phyloP scores from a whole-genome alignment of 2,888 invertebrate species.

The Cataglyphis cursor region DNA sequence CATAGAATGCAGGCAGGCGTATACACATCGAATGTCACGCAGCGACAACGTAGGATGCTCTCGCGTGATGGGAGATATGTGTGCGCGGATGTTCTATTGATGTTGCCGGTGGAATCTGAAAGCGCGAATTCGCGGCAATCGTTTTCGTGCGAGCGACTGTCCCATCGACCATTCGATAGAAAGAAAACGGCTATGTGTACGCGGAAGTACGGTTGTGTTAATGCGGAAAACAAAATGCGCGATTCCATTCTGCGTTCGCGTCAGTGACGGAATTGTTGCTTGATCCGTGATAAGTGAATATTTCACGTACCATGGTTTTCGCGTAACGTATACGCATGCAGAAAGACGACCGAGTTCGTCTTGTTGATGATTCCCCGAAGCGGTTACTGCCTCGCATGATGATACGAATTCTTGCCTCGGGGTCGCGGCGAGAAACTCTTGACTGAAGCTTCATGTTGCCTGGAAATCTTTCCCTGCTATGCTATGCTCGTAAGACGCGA shows the following conservation, averaged over 20 bases:
- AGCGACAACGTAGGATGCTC: conserved; percentile 35
- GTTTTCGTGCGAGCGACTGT: conserved; percentile 15
- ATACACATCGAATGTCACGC: conserved; percentile 49
- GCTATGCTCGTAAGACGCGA: neutral
- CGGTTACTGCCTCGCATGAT: conserved; percentile 2
- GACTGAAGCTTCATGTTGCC: conserved; percentile 36
- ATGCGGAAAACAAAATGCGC: conserved; percentile 41
- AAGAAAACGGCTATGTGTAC: conserved; percentile 3
- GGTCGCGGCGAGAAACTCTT: conserved; percentile 30
- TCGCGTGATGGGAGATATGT: neutral
- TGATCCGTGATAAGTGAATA: conserved; percentile 52
- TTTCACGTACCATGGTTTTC: conserved; percentile 38
- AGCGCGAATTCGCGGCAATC: conserved; percentile 30
- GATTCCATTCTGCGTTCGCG: neutral
- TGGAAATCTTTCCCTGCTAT: conserved; percentile 22
- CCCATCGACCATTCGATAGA: conserved; percentile 9
- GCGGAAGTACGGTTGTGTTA: conserved; percentile 25
- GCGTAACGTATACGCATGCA: conserved; percentile 25
- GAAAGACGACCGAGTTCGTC: conserved; percentile 18
- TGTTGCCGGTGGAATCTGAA: conserved; percentile 23
- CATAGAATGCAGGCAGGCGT: conserved; percentile 38
- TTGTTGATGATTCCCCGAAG: conserved; percentile 24
- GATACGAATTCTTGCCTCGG: conserved; percentile 16
- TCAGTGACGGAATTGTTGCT: conserved; percentile 25
- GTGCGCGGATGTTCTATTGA: conserved; percentile 21